Percentiles rank a stretch among this genome's conserved stretches.
These are phyloP conservation scores for Dasypus novemcinctus DNA, from an alignment of 2,113 vertebrate genomes.

Conservation along the genomic window DNA sequence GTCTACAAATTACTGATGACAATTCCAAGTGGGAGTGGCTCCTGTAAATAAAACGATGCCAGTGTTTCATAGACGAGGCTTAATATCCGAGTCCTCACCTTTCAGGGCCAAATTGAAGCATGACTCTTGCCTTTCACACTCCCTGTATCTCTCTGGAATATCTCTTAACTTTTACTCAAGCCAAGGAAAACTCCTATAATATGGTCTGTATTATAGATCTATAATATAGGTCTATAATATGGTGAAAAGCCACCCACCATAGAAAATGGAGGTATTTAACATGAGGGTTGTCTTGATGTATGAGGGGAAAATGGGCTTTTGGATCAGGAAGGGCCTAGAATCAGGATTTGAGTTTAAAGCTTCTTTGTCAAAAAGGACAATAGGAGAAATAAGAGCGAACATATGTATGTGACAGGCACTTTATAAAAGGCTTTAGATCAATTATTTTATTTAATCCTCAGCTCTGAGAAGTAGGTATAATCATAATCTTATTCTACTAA, in stretches of 20 bases:
- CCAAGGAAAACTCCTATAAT: not conserved
- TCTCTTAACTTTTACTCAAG: not conserved
- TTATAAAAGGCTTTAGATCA: not conserved
- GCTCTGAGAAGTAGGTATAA: too few species aligned
- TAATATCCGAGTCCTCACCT: not conserved
- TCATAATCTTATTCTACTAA: not conserved
- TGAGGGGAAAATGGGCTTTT: not conserved
- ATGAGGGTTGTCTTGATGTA: not conserved
- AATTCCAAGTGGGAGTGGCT: not conserved
- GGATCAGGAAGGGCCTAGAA: not conserved
- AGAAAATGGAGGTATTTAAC: not conserved
- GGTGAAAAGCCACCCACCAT: not conserved
- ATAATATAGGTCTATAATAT: not conserved
- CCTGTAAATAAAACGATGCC: not conserved
- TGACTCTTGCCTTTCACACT: fast-evolving
- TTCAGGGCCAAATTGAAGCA: not conserved
- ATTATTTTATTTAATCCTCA: not conserved
- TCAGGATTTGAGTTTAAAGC: not conserved
- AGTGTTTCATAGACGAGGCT: not conserved
- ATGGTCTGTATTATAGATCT: too few species aligned
- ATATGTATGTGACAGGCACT: not conserved
- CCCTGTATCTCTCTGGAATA: not conserved
- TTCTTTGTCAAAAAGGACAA: not conserved
- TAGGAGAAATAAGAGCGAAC: not conserved
- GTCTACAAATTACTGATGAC: not conserved